These are phyloP conservation scores for Thera obeliscata DNA, from an alignment of 2,888 invertebrate genomes.

Conservation along the genomic window DNA sequence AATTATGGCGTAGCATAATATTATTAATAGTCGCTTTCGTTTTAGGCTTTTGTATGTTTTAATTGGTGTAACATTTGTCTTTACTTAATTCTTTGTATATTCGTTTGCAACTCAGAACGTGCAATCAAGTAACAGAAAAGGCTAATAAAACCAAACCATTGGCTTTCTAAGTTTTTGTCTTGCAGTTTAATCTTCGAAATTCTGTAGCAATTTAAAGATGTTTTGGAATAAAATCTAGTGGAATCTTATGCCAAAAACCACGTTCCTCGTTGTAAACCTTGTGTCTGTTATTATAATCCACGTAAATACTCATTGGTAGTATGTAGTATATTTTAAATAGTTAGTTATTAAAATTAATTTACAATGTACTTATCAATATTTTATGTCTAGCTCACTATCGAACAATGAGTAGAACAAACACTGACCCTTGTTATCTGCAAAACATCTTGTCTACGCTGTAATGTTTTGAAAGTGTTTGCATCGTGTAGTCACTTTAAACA, in stretches of 20 bases:
- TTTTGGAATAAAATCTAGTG: neutral
- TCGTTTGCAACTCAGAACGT: conserved; percentile 18
- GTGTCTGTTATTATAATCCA: conserved; percentile 5
- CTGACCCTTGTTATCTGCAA: neutral
- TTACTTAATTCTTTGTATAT: neutral
- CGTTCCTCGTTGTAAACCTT: conserved; percentile 17
- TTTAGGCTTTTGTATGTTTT: conserved; percentile 1
- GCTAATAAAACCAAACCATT: neutral
- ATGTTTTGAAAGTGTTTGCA: neutral
- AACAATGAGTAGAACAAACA: neutral
- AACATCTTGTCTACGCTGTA: neutral
- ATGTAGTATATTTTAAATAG: conserved; percentile 1
- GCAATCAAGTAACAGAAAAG: neutral
- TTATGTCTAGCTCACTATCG: conserved; percentile 19
- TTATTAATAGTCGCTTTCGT: neutral
- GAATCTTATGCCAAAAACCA: neutral
- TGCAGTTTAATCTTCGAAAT: neutral
- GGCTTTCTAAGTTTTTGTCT: neutral
- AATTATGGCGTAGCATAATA: neutral
- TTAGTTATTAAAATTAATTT: conserved; percentile 9
- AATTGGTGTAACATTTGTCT: neutral
- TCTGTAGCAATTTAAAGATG: conserved; percentile 2
- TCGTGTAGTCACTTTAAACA: neutral
- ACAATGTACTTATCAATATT: conserved; percentile 13
- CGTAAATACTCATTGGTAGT: conserved; percentile 5